Base-by-base conservation (phyloP, 30 jellyfish, hydroid and myxozoan species). In the Aurelia sp. region DNA sequence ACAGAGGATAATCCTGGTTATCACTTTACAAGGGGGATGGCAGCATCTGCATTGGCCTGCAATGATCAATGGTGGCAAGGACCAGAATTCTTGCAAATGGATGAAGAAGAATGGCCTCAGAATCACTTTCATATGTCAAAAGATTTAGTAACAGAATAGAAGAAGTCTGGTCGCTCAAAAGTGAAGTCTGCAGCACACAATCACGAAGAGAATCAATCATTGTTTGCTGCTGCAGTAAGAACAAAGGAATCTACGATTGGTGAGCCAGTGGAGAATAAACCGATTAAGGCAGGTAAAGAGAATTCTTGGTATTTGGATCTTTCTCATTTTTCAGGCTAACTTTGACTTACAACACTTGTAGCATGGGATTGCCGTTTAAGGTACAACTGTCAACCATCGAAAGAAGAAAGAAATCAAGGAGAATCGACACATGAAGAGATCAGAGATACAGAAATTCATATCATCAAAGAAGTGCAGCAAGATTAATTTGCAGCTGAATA, bases 41-140 rank as follows among this genome's bases (percentile, higher is more conserved):
- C 87, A 69, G 73, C 69, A 40, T 66, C 78, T 5, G 74, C 13
- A 23, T 47, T 63, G 33, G 33, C 33, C 33, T 27, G 33, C 33
- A 27, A 27, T 27, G 33, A 27, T 1, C 33, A 27, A 27, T 27
- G 37, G 94, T 85, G 74, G 77, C 52, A 65, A 16, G 95, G 95
- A 22, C 89, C 84, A n/a, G 89, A 60, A 20, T 85, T 61, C 75
- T 31, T 74, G 3, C 73, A 51, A 55, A 18, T 27, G 19, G 27
- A 52, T 18, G 52, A 62, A 62, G 89, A 73, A 15, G 68, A 62
- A 23, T 85, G 95, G 90, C 90, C 89, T 23, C 44, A 41, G 62
- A 44, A 68, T 23, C 59, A 5, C 58, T 52, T 33, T 19, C 73
- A 50, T 23, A 47, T 73, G 44, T 48, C 71, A 48, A 20, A 17